Percentiles rank a stretch among this genome's conserved stretches.
Conservation (phyloP, 1,140 invertebrate species). For the Solenopsis fugax region DNA sequence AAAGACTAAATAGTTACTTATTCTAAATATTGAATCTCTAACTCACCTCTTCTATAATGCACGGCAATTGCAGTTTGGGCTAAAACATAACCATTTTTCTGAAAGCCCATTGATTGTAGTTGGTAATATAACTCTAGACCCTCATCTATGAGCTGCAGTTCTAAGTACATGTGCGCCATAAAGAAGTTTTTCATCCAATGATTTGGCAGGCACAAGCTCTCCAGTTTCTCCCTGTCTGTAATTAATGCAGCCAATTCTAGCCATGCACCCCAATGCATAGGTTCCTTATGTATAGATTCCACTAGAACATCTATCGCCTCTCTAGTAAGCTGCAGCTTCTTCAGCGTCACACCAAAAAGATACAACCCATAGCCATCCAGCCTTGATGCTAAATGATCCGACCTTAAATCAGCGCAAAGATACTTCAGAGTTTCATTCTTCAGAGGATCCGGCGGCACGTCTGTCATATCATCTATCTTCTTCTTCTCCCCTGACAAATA, state of each 20-base stretch:
- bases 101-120: slow-evolving; percentile 93
- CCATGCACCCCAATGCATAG: slow-evolving; percentile 97
- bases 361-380: slow-evolving; percentile 96
- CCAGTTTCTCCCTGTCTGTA: slow-evolving; percentile 91
- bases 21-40: slow-evolving; percentile 50
- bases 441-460: slow-evolving; percentile 89
- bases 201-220: slow-evolving; percentile 91
- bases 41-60: slow-evolving; percentile 95
- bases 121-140: slow-evolving; percentile 94
- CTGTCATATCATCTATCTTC: slow-evolving; percentile 93
- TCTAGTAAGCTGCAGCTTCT: slow-evolving; percentile 93
- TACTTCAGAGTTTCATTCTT: slow-evolving; percentile 88
- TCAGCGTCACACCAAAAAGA: slow-evolving; percentile 96
- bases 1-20: not conserved
- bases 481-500: slow-evolving; percentile 97
- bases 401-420: slow-evolving; percentile 87
- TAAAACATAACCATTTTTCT: slow-evolving; percentile 95
- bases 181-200: slow-evolving; percentile 99
- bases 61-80: slow-evolving; percentile 97
- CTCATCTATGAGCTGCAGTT: slow-evolving; percentile 96
- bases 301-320: slow-evolving; percentile 92
- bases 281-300: slow-evolving; percentile 92
- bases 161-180: slow-evolving; percentile 95
- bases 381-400: slow-evolving; percentile 88
- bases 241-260: slow-evolving; percentile 95